Base-by-base conservation (phyloP, 2,113 vertebrate genomes). In the Desmodus rotundus region DNA sequence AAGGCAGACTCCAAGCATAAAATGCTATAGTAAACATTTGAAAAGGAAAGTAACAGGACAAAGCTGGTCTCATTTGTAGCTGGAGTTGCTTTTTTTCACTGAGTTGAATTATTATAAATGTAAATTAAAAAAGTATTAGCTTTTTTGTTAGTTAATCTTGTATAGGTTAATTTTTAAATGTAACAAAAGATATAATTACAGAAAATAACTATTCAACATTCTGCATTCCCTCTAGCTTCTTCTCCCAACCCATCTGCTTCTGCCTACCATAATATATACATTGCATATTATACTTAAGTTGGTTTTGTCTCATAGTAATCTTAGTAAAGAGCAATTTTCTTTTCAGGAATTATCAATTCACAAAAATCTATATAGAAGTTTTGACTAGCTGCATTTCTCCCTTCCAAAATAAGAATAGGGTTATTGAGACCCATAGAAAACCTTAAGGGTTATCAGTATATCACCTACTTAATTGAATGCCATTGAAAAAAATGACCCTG, bases 1-100 rank as follows among this genome's bases (percentile, higher is more conserved):
- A 50, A 81, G 14, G 47, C 11, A 90, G 31, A 47, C 15, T 87
- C 43, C 56, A 67, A 89, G 54, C 26, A 28, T 82, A 67, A 92
- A 89, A 78, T 58, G 5, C 72, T 77, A 33, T n/a, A 80, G 81
- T 87, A 92, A 92, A 78, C 17, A 78, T 94, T 80, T 93, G 36
- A 36, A 81, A 83, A 81, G 9, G 22, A 56, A 89, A 93, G 36
- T 63, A 31, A 73, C 31, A 80, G 28, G 68, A 70, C 15, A 80
- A 82, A 13, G 1, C 28, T 63, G 22, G 28, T 43, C 50, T 93
- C 67, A 26, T 45, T 43, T 77, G 6, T 41, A 84, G 38, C 50
- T 93, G 3, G n/a, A 92, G 38, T 52, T 87, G 33, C 20, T 84
- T 91, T 89, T 58, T 58, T 83, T 74, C 68, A 76, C 41, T 63